Conservation (phyloP, 2,113 vertebrate species). For the Austrofundulus limnaeus region DNA sequence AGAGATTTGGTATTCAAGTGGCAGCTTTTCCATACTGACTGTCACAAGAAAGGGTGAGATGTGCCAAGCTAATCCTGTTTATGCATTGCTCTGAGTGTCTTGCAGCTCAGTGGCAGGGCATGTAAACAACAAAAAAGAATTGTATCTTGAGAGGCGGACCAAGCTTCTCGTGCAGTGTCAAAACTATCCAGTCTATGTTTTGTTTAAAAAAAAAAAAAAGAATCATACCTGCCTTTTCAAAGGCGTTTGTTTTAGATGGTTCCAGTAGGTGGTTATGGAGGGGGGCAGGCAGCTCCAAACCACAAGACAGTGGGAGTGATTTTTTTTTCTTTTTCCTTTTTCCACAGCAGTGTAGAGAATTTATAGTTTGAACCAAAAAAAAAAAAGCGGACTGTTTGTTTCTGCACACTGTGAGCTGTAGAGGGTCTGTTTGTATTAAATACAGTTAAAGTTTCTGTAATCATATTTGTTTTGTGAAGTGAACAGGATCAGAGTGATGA, state of each 20-base stretch:
- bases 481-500: conserved; percentile 14
- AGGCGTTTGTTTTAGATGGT: conserved; percentile 52
- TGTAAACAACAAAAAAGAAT: conserved; percentile 42
- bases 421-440: neutral
- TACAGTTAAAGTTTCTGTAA: conserved; percentile 14
- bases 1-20: conserved; percentile 48
- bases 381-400: conserved; percentile 18
- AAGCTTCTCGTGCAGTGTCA: conserved; percentile 9
- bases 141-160: conserved; percentile 41
- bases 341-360: conserved; percentile 28
- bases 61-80: conserved; percentile 64
- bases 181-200: conserved; percentile 7
- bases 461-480: conserved; percentile 11
- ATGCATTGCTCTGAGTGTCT: conserved; percentile 37
- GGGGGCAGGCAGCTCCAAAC: conserved; percentile 16
- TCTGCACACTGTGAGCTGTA: neutral
- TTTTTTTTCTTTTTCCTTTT: conserved; percentile 26
- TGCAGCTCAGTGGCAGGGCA: conserved; percentile 43
- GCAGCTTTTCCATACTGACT: conserved; percentile 21
- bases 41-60: conserved; percentile 44
- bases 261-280: conserved; percentile 14
- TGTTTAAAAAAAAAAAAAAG: too few relatives aligned
- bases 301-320: conserved; percentile 21
- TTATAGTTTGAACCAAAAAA: conserved; percentile 4
- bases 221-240: conserved; percentile 45